Percentiles rank a stretch among this genome's conserved stretches.
These are phyloP conservation scores for Varanus komodoensis DNA, from an alignment of 2,113 vertebrate genomes.

Conservation along the genomic window DNA sequence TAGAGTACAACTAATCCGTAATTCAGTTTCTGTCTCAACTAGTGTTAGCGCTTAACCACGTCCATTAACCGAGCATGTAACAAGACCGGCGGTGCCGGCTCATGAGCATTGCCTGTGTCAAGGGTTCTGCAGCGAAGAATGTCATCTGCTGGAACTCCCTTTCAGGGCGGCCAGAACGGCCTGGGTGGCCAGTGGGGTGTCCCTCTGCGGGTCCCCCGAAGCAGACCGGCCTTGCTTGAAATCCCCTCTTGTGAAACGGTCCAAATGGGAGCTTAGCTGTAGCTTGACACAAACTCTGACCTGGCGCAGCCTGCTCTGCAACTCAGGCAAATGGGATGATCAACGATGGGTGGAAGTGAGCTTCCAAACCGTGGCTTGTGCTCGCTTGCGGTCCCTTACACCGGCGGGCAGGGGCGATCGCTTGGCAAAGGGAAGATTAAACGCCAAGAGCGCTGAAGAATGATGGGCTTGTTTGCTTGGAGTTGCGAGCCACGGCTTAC, in stretches of 20 bases:
- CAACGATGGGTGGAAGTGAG: not conserved
- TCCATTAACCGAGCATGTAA: conserved; percentile 63
- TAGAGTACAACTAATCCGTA: conserved; percentile 76
- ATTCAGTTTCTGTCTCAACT: conserved; percentile 59
- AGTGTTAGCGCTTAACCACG: conserved; percentile 66
- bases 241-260: not conserved
- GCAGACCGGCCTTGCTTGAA: not conserved
- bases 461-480: not conserved
- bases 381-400: not conserved
- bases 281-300: not conserved
- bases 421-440: not conserved
- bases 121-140: conserved; percentile 29
- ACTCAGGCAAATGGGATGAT: too few species aligned
- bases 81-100: conserved; percentile 50
- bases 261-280: not conserved
- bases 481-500: not conserved
- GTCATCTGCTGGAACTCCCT: not conserved
- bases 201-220: not conserved
- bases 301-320: not conserved
- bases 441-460: not conserved
- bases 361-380: not conserved
- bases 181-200: too few species aligned
- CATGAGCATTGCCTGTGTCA: conserved; percentile 27
- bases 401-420: too few species aligned
- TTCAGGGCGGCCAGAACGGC: not conserved